phyloP scores from a whole-genome alignment of 2,888 invertebrate species.

The Rhagonycha lutea region DNA sequence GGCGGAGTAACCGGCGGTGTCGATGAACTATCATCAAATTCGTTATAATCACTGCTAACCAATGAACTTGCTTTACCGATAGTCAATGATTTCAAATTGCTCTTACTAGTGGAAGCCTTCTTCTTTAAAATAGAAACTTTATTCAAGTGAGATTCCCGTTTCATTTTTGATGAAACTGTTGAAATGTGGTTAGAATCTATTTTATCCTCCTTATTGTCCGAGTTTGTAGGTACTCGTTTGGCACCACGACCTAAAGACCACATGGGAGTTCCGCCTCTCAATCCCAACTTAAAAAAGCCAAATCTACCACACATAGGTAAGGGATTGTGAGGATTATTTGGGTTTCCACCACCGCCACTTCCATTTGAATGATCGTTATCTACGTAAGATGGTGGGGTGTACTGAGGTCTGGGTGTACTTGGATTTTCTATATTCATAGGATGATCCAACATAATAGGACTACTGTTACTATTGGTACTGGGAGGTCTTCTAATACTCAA shows the following conservation, averaged over 20 bases:
- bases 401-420: constrained; percentile 58
- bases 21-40: constrained; percentile 63
- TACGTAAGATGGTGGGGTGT: constrained; percentile 43
- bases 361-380: constrained; percentile 49
- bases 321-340: constrained; percentile 61
- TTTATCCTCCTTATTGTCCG: constrained; percentile 39
- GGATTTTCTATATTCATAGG: constrained; percentile 66
- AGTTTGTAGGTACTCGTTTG: constrained; percentile 50
- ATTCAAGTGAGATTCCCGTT: constrained; percentile 56
- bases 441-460: constrained; percentile 62
- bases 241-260: constrained; percentile 58
- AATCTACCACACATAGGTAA: constrained; percentile 64
- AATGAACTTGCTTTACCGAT: constrained; percentile 58
- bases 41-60: constrained; percentile 64
- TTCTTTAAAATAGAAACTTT: constrained; percentile 66
- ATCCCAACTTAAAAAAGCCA: constrained; percentile 64
- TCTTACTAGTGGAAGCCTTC: constrained; percentile 50
- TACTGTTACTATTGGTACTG: constrained; percentile 58
- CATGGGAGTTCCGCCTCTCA: constrained; percentile 70
- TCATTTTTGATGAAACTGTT: constrained; percentile 42
- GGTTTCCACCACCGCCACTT: constrained; percentile 51
- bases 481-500: constrained; percentile 61
- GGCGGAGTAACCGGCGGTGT: constrained; percentile 61
- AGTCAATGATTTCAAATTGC: constrained; percentile 50
- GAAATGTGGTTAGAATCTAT: constrained; percentile 25